These are phyloP conservation scores for Tauraco hartlaubi DNA, from an alignment of 2,797 vertebrate species.

Conservation along the genomic window DNA sequence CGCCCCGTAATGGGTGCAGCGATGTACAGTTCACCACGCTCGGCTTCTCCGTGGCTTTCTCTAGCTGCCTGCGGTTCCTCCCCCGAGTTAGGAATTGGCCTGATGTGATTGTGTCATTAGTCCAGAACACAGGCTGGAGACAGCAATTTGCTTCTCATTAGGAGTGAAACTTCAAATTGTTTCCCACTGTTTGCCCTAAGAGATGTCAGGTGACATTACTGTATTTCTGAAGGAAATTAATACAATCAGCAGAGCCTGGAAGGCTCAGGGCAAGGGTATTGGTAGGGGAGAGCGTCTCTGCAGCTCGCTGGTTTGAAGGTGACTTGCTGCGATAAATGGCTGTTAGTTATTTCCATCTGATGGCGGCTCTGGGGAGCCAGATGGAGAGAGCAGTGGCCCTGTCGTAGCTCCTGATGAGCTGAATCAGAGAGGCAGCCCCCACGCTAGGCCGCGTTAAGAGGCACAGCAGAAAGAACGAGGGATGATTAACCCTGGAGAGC, in stretches of 20 bases:
- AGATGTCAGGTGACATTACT: neutral
- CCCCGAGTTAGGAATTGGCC: neutral
- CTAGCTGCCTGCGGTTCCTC: neutral
- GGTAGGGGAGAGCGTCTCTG: neutral
- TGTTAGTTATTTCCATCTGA: neutral
- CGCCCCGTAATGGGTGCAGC: neutral
- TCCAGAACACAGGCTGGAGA: neutral
- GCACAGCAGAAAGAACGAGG: neutral
- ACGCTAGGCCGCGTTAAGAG: neutral
- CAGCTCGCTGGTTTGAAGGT: neutral
- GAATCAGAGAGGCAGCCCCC: neutral
- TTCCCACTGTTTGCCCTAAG: neutral
- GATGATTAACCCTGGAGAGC: neutral
- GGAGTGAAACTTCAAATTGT: neutral
- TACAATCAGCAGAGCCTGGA: neutral
- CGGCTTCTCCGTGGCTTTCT: neutral
- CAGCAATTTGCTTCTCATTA: slow-evolving; percentile 17
- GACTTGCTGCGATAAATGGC: neutral
- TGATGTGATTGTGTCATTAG: neutral
- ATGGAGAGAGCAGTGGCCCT: neutral
- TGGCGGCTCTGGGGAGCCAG: neutral
- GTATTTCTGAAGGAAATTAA: neutral
- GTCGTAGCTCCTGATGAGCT: neutral
- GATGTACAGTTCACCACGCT: neutral
- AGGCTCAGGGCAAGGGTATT: neutral